Evolutionary conservation across 1,140 invertebrate genomes (phyloP).

Genomic region (Colletes latitarsis): DNA sequence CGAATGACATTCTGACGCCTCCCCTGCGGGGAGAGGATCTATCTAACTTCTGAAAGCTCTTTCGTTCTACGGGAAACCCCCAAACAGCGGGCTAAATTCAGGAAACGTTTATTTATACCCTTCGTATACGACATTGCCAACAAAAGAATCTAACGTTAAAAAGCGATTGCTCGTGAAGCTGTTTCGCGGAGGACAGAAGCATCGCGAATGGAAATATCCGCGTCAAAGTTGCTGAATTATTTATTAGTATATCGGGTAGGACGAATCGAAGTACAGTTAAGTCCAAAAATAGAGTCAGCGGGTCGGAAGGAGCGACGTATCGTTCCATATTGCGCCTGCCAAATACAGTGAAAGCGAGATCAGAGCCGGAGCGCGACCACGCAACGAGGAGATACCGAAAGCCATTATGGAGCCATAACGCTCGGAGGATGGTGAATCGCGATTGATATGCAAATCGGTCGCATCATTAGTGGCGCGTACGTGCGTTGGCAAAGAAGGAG

Average conservation of each 20-base stretch:
- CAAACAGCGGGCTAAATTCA: too few species aligned
- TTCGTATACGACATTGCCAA: too few species aligned
- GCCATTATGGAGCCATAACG: conserved; percentile 36
- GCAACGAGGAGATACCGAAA: conserved; percentile 31
- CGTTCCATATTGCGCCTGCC: conserved; percentile 13
- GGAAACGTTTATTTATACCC: too few species aligned
- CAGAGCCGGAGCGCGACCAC: conserved; percentile 3
- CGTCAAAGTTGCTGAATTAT: too few species aligned
- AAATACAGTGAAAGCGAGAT: conserved; percentile 37
- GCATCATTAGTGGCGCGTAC: conserved; percentile 63
- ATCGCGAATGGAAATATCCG: background rate
- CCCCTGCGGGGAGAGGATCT: conserved; percentile 6
- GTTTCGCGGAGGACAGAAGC: background rate
- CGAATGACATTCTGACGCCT: conserved; percentile 33
- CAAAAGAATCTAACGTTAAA: background rate
- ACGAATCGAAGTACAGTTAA: background rate
- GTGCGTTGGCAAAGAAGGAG: conserved; percentile 47
- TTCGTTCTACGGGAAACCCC: too few species aligned
- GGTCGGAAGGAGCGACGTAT: background rate
- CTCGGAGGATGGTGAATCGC: conserved; percentile 48
- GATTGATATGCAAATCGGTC: conserved; percentile 69
- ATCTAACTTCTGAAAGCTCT: conserved; percentile 17
- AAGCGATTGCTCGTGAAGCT: too few species aligned
- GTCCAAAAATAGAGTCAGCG: conserved; percentile 7
- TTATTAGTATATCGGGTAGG: background rate